Evolutionary conservation across 2,797 vertebrate genomes (phyloP).

Genomic region (Hybognathus amarus): DNA sequence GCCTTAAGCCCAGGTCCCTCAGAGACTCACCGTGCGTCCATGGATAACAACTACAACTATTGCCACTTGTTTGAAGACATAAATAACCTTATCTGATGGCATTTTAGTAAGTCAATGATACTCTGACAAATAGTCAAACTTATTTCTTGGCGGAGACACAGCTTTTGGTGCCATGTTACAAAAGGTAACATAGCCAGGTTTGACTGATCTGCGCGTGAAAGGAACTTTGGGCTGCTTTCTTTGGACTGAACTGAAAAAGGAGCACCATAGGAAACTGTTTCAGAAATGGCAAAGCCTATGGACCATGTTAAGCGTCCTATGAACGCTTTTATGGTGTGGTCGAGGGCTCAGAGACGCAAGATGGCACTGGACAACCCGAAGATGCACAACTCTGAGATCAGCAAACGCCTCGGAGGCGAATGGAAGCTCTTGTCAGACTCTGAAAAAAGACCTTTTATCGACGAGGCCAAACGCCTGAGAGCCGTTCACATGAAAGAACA

Average conservation of each 20-base stretch:
- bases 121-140: background rate
- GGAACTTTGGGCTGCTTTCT: background rate
- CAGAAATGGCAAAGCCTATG: conserved; percentile 80
- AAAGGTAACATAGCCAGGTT: background rate
- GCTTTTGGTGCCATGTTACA: conserved; percentile 13
- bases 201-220: background rate
- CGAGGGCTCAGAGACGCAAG: conserved; percentile 83
- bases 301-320: conserved; percentile 87
- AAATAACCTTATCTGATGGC: background rate
- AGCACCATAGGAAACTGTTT: background rate
- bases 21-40: background rate
- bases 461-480: conserved; percentile 84
- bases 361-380: conserved; percentile 91
- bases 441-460: conserved; percentile 87
- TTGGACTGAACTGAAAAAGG: background rate
- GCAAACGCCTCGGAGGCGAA: conserved; percentile 84
- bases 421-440: conserved; percentile 80
- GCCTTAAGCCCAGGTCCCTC: background rate
- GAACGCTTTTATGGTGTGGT: conserved; percentile 87
- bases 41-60: background rate
- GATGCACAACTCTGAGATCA: conserved; percentile 91
- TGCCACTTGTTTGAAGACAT: background rate
- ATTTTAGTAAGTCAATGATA: background rate
- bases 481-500: conserved; percentile 89
- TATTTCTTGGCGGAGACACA: background rate